Evolutionary conservation across 2,113 vertebrate genomes (phyloP).

Genomic region (Conger conger): DNA sequence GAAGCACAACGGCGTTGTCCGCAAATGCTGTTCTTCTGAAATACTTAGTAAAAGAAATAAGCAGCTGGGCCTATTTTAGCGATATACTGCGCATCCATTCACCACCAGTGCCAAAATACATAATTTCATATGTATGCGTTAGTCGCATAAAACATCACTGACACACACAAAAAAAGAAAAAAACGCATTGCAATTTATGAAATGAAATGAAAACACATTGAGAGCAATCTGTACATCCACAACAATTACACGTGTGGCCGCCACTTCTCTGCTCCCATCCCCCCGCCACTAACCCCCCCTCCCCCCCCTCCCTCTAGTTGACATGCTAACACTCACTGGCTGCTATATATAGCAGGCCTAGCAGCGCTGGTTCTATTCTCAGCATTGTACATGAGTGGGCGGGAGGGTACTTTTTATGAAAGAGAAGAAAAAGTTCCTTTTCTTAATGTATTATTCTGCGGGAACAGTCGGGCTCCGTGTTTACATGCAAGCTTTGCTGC

Average conservation of each 20-base stretch:
- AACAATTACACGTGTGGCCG: constrained; percentile 58
- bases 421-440: constrained; percentile 56
- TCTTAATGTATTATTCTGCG: constrained; percentile 44
- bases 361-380: constrained; percentile 77
- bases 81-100: not conserved
- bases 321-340: constrained; percentile 75
- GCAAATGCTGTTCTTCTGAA: not conserved
- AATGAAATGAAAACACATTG: constrained; percentile 39
- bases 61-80: not conserved
- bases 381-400: constrained; percentile 73
- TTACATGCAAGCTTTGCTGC: constrained; percentile 11
- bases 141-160: not conserved
- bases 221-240: constrained; percentile 46
- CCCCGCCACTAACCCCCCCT: no score
- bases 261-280: constrained; percentile 47
- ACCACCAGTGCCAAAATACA: constrained; percentile 1
- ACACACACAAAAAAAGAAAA: not conserved
- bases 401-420: constrained; percentile 51
- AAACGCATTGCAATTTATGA: not conserved
- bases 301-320: constrained; percentile 57
- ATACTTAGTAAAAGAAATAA: not conserved
- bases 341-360: constrained; percentile 76
- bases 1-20: not conserved
- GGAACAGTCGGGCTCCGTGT: constrained; percentile 14
- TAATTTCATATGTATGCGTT: constrained; percentile 17